Conservation (phyloP, 2,113 vertebrate genomes). For the Oncorhynchus tshawytscha region DNA sequence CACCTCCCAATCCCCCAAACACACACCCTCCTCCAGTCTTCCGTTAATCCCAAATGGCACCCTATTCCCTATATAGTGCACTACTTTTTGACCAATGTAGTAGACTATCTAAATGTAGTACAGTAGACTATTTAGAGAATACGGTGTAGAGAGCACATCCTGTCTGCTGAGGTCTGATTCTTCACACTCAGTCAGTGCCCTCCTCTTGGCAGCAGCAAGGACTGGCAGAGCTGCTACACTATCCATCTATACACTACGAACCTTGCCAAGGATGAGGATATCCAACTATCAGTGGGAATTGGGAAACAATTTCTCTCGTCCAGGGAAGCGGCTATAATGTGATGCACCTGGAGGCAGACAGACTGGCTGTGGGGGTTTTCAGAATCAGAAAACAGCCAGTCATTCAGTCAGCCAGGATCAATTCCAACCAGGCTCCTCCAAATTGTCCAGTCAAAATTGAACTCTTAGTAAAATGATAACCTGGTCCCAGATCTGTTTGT, state of each 20-base stretch:
- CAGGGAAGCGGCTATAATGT: neutral
- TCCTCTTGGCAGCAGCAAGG: neutral
- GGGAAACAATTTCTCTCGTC: neutral
- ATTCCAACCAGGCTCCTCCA: neutral
- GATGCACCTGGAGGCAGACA: neutral
- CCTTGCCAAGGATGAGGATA: neutral
- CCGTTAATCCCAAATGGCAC: neutral
- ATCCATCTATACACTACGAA: neutral
- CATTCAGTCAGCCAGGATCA: neutral
- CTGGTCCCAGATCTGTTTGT: too few species aligned
- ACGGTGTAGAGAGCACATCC: neutral
- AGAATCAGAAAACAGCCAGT: neutral
- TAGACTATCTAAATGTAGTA: too few species aligned
- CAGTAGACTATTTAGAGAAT: too few species aligned
- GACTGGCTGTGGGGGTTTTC: neutral
- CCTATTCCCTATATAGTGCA: too few species aligned
- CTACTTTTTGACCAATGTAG: too few species aligned
- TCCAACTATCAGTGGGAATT: neutral
- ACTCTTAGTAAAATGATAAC: too few species aligned
- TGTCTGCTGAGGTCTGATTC: neutral
- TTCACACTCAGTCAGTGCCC: neutral
- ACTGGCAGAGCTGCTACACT: neutral
- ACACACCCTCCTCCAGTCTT: neutral
- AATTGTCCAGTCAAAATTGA: neutral
- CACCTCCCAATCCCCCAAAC: neutral